Evolutionary conservation across 2,797 vertebrate genomes (phyloP).

Genomic region (Dermochelys coriacea): DNA sequence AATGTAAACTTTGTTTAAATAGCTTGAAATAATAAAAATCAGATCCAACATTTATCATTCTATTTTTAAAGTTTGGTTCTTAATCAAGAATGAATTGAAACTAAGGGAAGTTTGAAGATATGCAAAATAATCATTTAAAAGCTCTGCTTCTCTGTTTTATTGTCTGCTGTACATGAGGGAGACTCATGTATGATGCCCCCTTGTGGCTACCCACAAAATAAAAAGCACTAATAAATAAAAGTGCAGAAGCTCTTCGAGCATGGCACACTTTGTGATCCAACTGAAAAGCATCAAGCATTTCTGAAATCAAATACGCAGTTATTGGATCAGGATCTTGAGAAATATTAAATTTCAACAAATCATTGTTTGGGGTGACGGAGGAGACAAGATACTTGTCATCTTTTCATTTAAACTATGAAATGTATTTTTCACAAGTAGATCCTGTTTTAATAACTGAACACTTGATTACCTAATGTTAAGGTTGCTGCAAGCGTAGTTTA

Average conservation of each 20-base stretch:
- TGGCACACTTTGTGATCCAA: neutral
- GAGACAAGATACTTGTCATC: neutral
- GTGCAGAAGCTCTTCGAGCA: neutral
- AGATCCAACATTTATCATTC: neutral
- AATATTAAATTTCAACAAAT: neutral
- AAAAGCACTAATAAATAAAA: constrained; percentile 2
- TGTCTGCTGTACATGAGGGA: neutral
- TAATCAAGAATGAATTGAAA: neutral
- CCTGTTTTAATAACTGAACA: constrained; percentile 12
- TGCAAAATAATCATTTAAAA: neutral
- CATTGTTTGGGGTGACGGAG: neutral
- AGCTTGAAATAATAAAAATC: neutral
- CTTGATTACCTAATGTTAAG: neutral
- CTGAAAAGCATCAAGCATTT: neutral
- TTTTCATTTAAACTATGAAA: neutral
- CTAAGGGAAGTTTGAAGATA: accelerated
- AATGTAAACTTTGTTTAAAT: accelerated
- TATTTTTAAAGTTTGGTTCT: neutral
- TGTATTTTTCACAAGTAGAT: neutral
- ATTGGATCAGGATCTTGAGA: accelerated
- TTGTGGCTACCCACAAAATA: constrained; percentile 59
- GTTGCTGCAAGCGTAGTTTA: constrained; percentile 27
- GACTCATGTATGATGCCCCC: constrained; percentile 50
- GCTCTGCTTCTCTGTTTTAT: neutral
- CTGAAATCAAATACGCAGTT: neutral